A percentile compares a stretch with the other conserved stretches of the same genome.
phyloP scores from a whole-genome alignment of 2,797 vertebrate species.

The Coilia nasus region DNA sequence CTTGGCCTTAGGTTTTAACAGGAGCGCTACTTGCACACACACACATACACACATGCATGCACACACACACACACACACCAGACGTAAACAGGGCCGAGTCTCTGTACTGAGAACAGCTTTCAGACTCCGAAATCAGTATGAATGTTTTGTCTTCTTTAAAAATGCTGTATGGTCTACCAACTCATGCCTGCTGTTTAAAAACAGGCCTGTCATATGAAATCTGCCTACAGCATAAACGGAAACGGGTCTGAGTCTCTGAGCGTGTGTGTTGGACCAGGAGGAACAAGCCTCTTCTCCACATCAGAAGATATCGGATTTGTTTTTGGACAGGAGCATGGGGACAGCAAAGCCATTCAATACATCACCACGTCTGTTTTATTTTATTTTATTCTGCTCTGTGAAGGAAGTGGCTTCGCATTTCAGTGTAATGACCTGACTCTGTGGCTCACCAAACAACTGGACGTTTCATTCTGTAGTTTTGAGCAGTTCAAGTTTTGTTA shows the following conservation, averaged over 20 bases:
- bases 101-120: not conserved
- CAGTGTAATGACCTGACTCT: not conserved
- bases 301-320: not conserved
- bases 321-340: too few relatives aligned
- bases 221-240: not conserved
- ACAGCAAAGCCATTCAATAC: not conserved
- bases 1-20: too few relatives aligned
- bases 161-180: not conserved
- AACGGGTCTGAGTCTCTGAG: not conserved
- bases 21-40: too few relatives aligned
- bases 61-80: too few relatives aligned
- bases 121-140: not conserved
- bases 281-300: not conserved
- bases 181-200: not conserved
- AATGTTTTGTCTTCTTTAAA: not conserved
- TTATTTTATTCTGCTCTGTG: too few relatives aligned
- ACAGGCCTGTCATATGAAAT: not conserved
- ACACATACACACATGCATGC: too few relatives aligned
- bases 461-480: not conserved
- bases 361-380: not conserved
- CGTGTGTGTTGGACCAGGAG: too few relatives aligned
- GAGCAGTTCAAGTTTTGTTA: slow-evolving; percentile 1
- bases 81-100: not conserved
- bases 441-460: not conserved
- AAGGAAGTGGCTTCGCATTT: not conserved